phyloP scores from a whole-genome alignment of 2,797 vertebrate species.

The Pseudocheirus occidentalis region DNA sequence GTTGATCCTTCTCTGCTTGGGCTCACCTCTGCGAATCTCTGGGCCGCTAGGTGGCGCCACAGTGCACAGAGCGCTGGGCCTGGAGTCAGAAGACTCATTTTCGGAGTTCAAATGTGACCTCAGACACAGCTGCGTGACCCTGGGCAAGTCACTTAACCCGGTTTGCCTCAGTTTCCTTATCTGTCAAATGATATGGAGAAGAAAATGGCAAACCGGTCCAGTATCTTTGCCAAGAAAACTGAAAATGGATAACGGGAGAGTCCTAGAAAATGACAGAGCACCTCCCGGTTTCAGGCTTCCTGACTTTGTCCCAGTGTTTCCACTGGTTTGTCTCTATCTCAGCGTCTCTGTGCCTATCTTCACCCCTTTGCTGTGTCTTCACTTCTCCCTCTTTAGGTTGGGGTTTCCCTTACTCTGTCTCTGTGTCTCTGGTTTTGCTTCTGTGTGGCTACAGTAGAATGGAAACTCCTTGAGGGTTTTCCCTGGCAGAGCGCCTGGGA shows the following conservation, averaged over 20 bases:
- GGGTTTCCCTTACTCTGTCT: background rate
- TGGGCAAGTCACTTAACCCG: background rate
- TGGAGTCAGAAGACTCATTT: background rate
- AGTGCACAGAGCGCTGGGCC: background rate
- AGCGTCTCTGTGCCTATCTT: background rate
- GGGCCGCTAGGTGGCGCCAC: background rate
- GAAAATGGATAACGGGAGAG: background rate
- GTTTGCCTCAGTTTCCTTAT: background rate
- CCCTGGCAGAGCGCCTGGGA: background rate
- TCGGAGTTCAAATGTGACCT: background rate
- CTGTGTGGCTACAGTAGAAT: background rate
- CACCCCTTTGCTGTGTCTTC: background rate
- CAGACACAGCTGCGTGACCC: background rate
- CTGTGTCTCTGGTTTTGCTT: background rate
- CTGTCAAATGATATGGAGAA: background rate
- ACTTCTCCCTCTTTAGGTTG: background rate
- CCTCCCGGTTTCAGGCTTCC: background rate
- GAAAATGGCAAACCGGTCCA: background rate
- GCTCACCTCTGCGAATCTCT: background rate
- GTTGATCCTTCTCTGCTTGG: background rate
- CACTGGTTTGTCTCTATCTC: background rate
- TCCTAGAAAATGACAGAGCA: too few species aligned
- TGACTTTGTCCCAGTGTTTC: background rate
- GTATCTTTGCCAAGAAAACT: background rate
- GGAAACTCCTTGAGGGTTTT: background rate